Evolutionary conservation across 2,797 vertebrate genomes (phyloP).

Genomic region (Channallabes apus): DNA sequence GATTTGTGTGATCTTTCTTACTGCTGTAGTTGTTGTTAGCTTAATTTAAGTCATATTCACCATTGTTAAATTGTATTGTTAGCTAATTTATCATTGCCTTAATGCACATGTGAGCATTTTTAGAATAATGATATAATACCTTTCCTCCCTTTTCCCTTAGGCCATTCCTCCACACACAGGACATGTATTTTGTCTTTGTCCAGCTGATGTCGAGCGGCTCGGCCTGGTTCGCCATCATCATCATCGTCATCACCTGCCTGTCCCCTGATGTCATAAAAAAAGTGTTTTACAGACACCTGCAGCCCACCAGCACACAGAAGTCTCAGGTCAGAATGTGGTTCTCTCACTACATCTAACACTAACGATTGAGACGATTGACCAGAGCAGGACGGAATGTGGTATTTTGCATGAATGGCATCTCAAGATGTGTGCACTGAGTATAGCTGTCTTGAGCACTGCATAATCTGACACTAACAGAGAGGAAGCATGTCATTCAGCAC

Average conservation of each 20-base stretch:
- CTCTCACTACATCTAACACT: not conserved
- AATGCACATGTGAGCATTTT: not conserved
- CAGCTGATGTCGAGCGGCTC: slow-evolving; percentile 95
- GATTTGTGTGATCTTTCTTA: not conserved
- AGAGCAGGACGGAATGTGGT: not conserved
- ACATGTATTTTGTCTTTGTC: slow-evolving; percentile 98
- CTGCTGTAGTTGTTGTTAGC: not conserved
- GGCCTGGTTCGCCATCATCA: slow-evolving; percentile 94
- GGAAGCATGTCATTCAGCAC: slow-evolving; percentile 41
- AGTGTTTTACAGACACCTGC: slow-evolving; percentile 88
- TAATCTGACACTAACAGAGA: slow-evolving; percentile 15
- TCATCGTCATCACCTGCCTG: slow-evolving; percentile 90
- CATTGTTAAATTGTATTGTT: not conserved
- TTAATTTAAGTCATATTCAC: not conserved
- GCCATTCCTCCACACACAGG: slow-evolving; percentile 95
- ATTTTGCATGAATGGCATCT: slow-evolving; percentile 22
- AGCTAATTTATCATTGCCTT: not conserved
- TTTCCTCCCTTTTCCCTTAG: slow-evolving; percentile 67
- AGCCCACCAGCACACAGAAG: slow-evolving; percentile 93
- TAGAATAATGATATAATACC: not conserved
- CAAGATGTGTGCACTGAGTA: not conserved
- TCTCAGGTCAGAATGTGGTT: slow-evolving; percentile 82
- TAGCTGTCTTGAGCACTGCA: not conserved
- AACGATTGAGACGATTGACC: not conserved
- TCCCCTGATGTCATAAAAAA: slow-evolving; percentile 94